Evolutionary conservation across 1,140 invertebrate species (phyloP).

Genomic region (Temnothorax curvispinosus): DNA sequence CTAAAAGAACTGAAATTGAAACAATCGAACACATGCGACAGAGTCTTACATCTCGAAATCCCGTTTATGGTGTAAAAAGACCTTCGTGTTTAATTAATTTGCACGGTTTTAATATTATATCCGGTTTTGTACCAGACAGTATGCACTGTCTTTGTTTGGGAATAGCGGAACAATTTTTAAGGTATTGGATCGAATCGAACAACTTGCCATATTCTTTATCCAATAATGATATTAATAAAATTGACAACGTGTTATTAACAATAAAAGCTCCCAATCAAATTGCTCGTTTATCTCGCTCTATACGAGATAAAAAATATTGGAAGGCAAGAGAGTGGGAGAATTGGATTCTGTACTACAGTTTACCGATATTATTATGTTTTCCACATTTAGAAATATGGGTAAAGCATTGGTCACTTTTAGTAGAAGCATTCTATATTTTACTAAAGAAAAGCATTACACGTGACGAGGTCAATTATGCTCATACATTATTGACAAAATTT

Average conservation of each 20-base stretch:
- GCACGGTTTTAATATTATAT: not conserved
- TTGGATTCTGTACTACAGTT: not conserved
- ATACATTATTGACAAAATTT: not conserved
- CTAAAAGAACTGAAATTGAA: not conserved
- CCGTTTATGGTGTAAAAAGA: constrained; percentile 3
- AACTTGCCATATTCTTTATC: constrained; percentile 10
- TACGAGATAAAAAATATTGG: not conserved
- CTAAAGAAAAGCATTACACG: not conserved
- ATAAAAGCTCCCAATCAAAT: not conserved
- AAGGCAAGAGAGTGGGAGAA: not conserved
- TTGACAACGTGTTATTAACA: not conserved
- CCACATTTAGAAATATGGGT: constrained; percentile 3
- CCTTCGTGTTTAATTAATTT: constrained; percentile 1
- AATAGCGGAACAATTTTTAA: not conserved
- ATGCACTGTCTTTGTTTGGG: not conserved
- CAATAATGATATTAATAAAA: not conserved
- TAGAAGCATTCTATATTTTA: constrained; percentile 4
- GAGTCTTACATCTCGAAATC: not conserved
- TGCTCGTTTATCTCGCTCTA: not conserved
- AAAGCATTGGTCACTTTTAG: not conserved
- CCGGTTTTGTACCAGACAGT: not conserved
- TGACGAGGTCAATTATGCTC: not conserved
- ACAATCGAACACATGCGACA: not conserved
- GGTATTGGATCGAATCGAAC: not conserved
- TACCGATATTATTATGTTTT: not conserved